These are phyloP conservation scores for Brachirus orientalis DNA, from an alignment of 2,113 vertebrate genomes.

Conservation along the genomic window DNA sequence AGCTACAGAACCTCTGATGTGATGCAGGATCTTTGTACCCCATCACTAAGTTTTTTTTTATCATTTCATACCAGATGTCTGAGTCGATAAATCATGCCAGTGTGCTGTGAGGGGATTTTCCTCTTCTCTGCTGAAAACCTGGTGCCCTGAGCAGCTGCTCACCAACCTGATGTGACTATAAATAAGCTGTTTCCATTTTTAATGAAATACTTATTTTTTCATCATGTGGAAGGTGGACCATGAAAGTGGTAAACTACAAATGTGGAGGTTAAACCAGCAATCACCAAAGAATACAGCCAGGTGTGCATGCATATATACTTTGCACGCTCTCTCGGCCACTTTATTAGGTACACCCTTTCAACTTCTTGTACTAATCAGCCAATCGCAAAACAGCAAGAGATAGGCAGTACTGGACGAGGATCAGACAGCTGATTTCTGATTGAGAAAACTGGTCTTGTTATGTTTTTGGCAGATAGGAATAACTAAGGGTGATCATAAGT, in stretches of 20 bases:
- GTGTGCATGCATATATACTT: neutral
- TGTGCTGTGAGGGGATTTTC: slow-evolving; percentile 32
- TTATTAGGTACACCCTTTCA: no score
- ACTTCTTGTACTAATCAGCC: no score
- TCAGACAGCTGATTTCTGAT: no score
- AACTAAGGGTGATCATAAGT: no score
- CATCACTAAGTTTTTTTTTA: slow-evolving; percentile 48
- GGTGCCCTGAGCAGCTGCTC: slow-evolving; percentile 37
- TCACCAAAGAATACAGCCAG: neutral
- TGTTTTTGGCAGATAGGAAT: no score
- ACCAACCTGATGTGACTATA: slow-evolving; percentile 37
- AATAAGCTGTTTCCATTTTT: slow-evolving; percentile 28
- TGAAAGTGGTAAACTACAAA: slow-evolving; percentile 10
- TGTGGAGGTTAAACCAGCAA: slow-evolving; percentile 13
- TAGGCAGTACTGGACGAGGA: no score
- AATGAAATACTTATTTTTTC: slow-evolving; percentile 5
- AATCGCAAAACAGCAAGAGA: no score
- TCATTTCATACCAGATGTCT: slow-evolving; percentile 58
- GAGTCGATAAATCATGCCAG: slow-evolving; percentile 41
- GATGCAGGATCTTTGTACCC: no score
- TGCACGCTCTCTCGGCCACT: no score
- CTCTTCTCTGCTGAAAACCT: slow-evolving; percentile 39
- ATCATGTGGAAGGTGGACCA: neutral
- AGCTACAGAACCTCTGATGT: slow-evolving; percentile 8
- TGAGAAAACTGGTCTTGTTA: no score